These are phyloP conservation scores for Rosalia funebris DNA, from an alignment of 2,888 invertebrate species.

Conservation along the genomic window DNA sequence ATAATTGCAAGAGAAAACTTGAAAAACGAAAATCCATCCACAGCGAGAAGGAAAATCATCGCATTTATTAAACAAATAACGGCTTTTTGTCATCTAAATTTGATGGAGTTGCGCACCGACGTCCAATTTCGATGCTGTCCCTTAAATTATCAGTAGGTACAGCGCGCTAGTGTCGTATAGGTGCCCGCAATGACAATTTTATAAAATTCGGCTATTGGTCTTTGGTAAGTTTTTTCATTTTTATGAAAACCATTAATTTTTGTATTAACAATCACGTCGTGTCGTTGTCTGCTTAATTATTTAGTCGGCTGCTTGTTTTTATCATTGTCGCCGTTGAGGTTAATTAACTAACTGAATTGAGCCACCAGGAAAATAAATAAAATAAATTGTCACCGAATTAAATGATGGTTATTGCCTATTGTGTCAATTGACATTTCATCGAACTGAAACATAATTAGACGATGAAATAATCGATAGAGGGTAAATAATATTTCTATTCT, in stretches of 20 bases:
- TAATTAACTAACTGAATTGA: conserved; percentile 22
- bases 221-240: conserved; percentile 51
- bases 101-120: conserved; percentile 63
- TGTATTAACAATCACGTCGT: not conserved
- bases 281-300: not conserved
- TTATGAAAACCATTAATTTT: conserved; percentile 22
- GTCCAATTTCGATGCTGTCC: conserved; percentile 59
- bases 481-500: conserved; percentile 23
- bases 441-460: conserved; percentile 18
- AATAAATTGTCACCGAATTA: conserved; percentile 23
- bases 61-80: conserved; percentile 61
- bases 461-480: conserved; percentile 31
- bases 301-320: not conserved
- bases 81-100: conserved; percentile 63
- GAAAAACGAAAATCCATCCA: conserved; percentile 2
- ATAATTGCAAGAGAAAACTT: not conserved
- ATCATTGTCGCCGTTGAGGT: conserved; percentile 26
- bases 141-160: conserved; percentile 65
- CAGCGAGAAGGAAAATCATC: conserved; percentile 43
- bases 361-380: conserved; percentile 19
- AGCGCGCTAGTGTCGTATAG: conserved; percentile 64
- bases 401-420: conserved; percentile 18
- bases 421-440: conserved; percentile 28
- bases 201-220: conserved; percentile 63
- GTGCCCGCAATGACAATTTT: conserved; percentile 64